Percentiles rank a stretch among this genome's conserved stretches.
Conservation (phyloP, 2,888 invertebrate species). For the Tubulanus polymorphus region DNA sequence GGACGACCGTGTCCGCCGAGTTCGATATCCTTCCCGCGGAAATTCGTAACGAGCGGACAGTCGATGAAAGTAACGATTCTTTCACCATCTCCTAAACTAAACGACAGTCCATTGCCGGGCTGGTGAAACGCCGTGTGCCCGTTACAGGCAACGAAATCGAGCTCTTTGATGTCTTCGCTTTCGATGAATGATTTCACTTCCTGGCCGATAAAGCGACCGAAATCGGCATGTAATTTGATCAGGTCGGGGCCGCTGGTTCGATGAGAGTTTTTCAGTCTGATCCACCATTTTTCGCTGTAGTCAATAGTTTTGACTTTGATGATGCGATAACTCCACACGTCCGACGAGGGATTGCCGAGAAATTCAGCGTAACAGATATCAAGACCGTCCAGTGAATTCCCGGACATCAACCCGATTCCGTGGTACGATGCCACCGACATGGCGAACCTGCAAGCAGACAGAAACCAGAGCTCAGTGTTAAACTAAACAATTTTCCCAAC, state of each 20-base stretch:
- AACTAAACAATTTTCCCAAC: too few relatives aligned
- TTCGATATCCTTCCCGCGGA: conserved; percentile 42
- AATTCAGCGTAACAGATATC: conserved; percentile 44
- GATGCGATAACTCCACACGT: conserved; percentile 40
- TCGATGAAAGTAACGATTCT: conserved; percentile 31
- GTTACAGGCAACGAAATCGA: conserved; percentile 38
- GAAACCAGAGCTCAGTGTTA: too few relatives aligned
- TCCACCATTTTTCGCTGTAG: conserved; percentile 30
- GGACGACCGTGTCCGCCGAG: conserved; percentile 48
- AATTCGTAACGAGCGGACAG: conserved; percentile 38
- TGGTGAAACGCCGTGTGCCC: conserved; percentile 48
- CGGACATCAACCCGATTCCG: conserved; percentile 46
- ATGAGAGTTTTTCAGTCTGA: conserved; percentile 26
- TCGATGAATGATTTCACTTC: conserved; percentile 27
- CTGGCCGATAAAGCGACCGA: conserved; percentile 38
- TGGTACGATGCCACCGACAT: conserved; percentile 32
- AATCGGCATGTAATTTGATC: conserved; percentile 37
- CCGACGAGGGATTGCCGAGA: conserved; percentile 32
- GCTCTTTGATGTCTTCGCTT: conserved; percentile 16
- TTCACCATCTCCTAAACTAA: conserved; percentile 46
- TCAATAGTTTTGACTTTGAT: conserved; percentile 29
- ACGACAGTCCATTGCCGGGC: conserved; percentile 37
- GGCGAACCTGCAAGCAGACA: neutral
- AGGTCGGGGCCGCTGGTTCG: conserved; percentile 31
- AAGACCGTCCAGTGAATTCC: conserved; percentile 44